A percentile compares a stretch with the other conserved stretches of the same genome.
Conservation (phyloP, 2,888 invertebrate species). For the Polyommatus iphigenia region DNA sequence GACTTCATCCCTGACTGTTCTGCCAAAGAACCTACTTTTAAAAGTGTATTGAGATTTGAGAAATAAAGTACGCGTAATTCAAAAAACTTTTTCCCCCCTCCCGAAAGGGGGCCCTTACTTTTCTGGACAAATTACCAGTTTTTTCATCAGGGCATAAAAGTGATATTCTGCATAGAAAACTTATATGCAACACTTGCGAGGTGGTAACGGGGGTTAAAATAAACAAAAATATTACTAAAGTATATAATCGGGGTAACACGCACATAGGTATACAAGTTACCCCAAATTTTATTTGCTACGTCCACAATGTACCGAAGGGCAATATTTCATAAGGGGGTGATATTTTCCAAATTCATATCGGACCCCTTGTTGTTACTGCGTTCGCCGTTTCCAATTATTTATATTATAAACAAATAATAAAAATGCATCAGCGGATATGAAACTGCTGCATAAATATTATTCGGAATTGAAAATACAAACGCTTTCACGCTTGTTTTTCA, state of each 20-base stretch:
- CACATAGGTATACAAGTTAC: not conserved
- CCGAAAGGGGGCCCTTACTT: no score
- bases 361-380: constrained; percentile 33
- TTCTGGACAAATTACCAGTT: no score
- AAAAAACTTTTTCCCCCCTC: no score
- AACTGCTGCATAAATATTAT: not conserved
- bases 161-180: no score
- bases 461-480: not conserved
- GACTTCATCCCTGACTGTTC: no score
- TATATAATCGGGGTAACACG: not conserved
- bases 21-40: no score
- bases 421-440: constrained; percentile 9
- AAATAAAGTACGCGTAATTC: no score
- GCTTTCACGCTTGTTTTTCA: not conserved
- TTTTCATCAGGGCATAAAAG: no score
- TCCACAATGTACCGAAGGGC: constrained; percentile 41
- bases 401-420: constrained; percentile 15
- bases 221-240: no score
- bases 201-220: no score
- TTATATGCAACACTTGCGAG: no score
- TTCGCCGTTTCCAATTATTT: not conserved
- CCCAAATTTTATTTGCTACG: constrained; percentile 31
- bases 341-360: constrained; percentile 43
- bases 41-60: no score
- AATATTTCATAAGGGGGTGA: constrained; percentile 46